Conservation (phyloP, 2,113 vertebrate genomes). For the Scolopax mira region DNA sequence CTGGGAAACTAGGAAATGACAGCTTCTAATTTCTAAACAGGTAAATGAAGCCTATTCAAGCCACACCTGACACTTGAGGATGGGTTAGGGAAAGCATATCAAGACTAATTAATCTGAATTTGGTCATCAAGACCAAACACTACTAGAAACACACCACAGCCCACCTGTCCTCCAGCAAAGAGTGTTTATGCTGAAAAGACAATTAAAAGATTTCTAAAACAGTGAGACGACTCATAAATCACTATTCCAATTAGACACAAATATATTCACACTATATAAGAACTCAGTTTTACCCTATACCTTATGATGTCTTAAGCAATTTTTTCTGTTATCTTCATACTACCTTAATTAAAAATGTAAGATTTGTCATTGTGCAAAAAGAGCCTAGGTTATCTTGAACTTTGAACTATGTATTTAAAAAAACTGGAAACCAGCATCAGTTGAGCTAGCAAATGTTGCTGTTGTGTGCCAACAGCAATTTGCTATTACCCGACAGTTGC, state of each 20-base stretch:
- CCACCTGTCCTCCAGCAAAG: neutral
- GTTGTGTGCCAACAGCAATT: neutral
- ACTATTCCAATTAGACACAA: neutral
- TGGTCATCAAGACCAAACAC: neutral
- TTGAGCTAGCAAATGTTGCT: neutral
- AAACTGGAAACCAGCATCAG: neutral
- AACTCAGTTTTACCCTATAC: neutral
- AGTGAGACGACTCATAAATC: neutral
- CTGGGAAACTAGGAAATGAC: neutral
- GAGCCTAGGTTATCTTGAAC: neutral
- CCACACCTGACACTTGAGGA: neutral
- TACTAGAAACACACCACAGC: rapidly evolving
- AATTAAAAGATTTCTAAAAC: neutral
- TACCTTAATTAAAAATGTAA: neutral
- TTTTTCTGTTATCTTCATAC: neutral
- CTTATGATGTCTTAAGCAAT: neutral
- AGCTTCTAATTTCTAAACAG: neutral
- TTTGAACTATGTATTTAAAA: neutral
- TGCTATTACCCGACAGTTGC: neutral
- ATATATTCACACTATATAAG: neutral
- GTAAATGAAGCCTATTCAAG: neutral
- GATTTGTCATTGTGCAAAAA: neutral
- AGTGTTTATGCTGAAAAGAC: neutral
- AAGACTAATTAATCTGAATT: neutral
- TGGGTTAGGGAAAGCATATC: rapidly evolving